These are phyloP conservation scores for Tapirus indicus DNA, from an alignment of 2,797 vertebrate genomes.

Conservation along the genomic window DNA sequence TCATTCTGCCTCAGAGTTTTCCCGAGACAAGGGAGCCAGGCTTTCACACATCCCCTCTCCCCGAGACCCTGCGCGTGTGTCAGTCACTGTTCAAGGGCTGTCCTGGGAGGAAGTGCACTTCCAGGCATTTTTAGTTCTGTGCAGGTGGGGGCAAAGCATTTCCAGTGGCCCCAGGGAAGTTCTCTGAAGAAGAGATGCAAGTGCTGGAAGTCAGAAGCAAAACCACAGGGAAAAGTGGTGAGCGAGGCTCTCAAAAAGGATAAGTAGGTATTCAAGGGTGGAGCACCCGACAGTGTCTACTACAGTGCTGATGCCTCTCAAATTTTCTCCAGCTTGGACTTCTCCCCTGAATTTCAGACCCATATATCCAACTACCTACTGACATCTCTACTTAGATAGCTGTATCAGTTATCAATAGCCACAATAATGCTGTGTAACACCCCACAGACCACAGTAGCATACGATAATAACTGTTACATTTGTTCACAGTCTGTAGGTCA, in stretches of 20 bases:
- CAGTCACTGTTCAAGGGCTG: not conserved
- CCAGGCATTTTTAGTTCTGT: not conserved
- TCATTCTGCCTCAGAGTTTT: not conserved
- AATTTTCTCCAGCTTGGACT: not conserved
- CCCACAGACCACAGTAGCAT: not conserved
- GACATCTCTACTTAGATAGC: not conserved
- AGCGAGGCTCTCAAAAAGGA: not conserved
- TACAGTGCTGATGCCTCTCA: not conserved
- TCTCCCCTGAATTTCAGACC: not conserved
- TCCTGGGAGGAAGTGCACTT: not conserved
- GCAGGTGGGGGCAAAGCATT: not conserved
- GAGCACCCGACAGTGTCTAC: not conserved
- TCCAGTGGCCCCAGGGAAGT: not conserved
- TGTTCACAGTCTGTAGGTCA: not conserved
- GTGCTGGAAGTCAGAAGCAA: not conserved
- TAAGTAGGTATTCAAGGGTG: not conserved
- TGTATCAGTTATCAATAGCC: not conserved
- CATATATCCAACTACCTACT: not conserved
- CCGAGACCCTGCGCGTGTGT: not conserved
- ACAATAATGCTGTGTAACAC: not conserved
- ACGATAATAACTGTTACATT: not conserved
- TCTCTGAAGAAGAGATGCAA: not conserved
- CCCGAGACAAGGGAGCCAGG: not conserved
- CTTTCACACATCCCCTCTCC: rapidly evolving
- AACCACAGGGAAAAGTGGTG: not conserved